Evolutionary conservation across 2,113 vertebrate species (phyloP).

Genomic region (Aspiorhynchus laticeps): DNA sequence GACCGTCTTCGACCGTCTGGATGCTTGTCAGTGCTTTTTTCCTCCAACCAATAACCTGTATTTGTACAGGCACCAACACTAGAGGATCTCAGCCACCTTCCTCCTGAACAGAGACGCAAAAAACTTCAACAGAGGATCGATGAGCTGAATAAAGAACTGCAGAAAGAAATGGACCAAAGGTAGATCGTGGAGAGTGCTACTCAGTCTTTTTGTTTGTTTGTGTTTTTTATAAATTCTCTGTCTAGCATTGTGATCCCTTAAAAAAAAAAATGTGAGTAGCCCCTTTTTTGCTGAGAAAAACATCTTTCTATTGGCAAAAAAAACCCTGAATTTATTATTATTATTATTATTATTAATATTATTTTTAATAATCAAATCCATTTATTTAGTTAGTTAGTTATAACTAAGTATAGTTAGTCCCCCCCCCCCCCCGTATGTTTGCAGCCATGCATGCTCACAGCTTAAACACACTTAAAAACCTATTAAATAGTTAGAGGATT

Average conservation of each 20-base stretch:
- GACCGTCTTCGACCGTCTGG: not conserved
- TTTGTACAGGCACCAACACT: conserved; percentile 86
- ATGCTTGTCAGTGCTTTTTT: conserved; percentile 35
- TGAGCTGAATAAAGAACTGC: conserved; percentile 92
- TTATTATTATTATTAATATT: no score
- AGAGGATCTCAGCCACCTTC: conserved; percentile 97
- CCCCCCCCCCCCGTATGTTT: not conserved
- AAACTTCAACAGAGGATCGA: conserved; percentile 94
- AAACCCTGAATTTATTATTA: no score
- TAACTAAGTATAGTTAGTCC: no score
- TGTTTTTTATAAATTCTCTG: not conserved
- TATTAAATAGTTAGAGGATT: not conserved
- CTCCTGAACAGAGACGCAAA: conserved; percentile 96
- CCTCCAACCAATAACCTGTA: conserved; percentile 33
- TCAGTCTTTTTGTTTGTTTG: not conserved
- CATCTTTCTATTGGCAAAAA: no score
- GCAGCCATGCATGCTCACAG: not conserved
- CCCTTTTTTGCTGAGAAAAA: no score
- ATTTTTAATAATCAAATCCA: not conserved
- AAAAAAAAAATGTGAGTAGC: no score
- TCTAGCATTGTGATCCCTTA: conserved; percentile 12
- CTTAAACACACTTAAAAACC: not conserved
- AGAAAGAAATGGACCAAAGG: conserved; percentile 98
- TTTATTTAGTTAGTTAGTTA: not conserved
- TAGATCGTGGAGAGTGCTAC: conserved; percentile 46